These are phyloP conservation scores for Osmerus mordax DNA, from an alignment of 2,113 vertebrate genomes.

Conservation along the genomic window DNA sequence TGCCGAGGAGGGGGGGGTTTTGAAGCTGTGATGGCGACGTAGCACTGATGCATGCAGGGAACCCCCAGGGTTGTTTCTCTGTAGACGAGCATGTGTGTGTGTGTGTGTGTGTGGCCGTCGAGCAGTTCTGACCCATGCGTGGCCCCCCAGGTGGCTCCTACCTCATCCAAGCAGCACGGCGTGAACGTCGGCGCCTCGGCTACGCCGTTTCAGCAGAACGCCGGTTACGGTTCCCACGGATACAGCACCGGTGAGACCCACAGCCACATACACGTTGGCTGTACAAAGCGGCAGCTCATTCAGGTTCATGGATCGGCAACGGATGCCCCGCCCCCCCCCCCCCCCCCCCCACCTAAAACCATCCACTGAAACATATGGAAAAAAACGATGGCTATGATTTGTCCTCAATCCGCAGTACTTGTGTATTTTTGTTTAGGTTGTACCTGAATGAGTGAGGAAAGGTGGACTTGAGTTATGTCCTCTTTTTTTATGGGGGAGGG, in stretches of 20 bases:
- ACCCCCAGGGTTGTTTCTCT: too few species aligned
- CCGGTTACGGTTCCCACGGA: slow-evolving; percentile 92
- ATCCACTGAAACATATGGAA: too few species aligned
- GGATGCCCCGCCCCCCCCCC: too few species aligned
- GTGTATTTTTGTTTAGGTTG: background rate
- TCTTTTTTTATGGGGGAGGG: slow-evolving; percentile 17
- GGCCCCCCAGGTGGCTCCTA: slow-evolving; percentile 85
- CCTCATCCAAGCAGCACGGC: slow-evolving; percentile 97
- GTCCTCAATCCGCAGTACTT: too few species aligned
- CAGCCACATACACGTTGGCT: background rate
- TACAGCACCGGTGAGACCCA: slow-evolving; percentile 86
- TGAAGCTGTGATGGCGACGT: too few species aligned
- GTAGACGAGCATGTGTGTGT: background rate
- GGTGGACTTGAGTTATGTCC: slow-evolving; percentile 10
- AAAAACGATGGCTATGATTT: too few species aligned
- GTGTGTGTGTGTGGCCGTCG: background rate
- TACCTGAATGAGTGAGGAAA: background rate
- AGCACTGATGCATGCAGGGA: too few species aligned
- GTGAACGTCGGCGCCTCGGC: slow-evolving; percentile 95
- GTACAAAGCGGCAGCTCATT: background rate
- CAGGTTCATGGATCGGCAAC: too few species aligned
- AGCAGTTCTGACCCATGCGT: background rate
- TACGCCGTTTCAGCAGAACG: slow-evolving; percentile 92
- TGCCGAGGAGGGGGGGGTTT: too few species aligned
- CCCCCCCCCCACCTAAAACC: too few species aligned